phyloP scores from a whole-genome alignment of 2,113 vertebrate species.

The Platysteira castanea region DNA sequence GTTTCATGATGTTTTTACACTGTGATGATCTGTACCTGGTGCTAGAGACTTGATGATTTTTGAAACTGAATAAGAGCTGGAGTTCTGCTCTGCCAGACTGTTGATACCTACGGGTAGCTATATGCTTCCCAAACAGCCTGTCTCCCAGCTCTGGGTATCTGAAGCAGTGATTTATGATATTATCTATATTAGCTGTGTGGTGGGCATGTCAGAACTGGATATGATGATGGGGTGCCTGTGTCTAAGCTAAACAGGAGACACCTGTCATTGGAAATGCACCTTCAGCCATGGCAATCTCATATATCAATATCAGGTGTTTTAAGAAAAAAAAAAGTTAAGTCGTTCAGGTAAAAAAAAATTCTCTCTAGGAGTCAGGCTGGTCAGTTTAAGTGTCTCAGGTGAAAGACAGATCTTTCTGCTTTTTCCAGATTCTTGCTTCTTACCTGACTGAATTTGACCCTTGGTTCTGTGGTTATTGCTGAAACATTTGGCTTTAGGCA shows the following conservation, averaged over 20 bases:
- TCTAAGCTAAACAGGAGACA: neutral
- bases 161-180: neutral
- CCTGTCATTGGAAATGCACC: neutral
- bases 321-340: neutral
- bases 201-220: neutral
- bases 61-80: neutral
- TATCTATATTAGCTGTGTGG: neutral
- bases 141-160: neutral
- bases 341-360: too few relatives aligned
- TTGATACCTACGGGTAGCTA: fast-evolving
- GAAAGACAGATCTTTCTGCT: neutral
- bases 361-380: neutral
- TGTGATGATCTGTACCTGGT: neutral
- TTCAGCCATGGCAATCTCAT: neutral
- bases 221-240: neutral
- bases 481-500: neutral
- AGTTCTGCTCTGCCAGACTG: neutral
- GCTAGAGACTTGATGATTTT: neutral
- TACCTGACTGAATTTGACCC: neutral
- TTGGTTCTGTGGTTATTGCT: neutral
- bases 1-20: fast-evolving
- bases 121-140: neutral
- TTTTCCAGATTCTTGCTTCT: neutral
- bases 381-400: neutral
- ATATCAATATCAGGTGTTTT: neutral